Percentiles rank a stretch among this genome's conserved stretches.
Conservation (phyloP, 2,888 invertebrate genomes). For the Ochlodes sylvanus region DNA sequence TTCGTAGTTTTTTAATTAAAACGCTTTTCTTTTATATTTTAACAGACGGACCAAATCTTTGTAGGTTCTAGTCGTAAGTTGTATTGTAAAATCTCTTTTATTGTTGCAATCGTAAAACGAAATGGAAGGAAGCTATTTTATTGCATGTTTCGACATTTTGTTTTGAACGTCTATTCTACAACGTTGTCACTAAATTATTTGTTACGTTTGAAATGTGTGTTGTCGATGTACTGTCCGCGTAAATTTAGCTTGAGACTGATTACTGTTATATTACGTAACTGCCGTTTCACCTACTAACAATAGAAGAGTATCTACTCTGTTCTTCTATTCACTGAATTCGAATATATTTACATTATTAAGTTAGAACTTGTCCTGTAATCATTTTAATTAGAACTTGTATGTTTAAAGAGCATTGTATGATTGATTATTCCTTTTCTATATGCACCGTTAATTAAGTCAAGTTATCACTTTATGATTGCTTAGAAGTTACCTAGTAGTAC, state of each 20-base stretch:
- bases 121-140: conserved; percentile 35
- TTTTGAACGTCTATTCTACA: conserved; percentile 26
- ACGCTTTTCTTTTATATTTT: conserved; percentile 63
- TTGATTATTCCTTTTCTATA: neutral
- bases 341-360: neutral
- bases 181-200: conserved; percentile 41
- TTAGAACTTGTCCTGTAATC: neutral
- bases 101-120: conserved; percentile 52
- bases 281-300: neutral
- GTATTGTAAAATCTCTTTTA: conserved; percentile 52
- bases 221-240: conserved; percentile 59
- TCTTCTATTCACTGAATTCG: conserved; percentile 1
- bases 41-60: conserved; percentile 77
- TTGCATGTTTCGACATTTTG: conserved; percentile 39
- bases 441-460: conserved; percentile 6
- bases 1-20: conserved; percentile 45
- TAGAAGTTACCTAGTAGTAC: no score
- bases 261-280: conserved; percentile 58
- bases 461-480: neutral
- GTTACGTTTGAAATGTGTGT: conserved; percentile 55
- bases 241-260: conserved; percentile 79
- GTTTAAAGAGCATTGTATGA: neutral
- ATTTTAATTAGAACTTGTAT: neutral
- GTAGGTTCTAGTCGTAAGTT: conserved; percentile 74
- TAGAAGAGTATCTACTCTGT: neutral